Conservation (phyloP, 2,113 vertebrate species). For the Bothrops jararaca region DNA sequence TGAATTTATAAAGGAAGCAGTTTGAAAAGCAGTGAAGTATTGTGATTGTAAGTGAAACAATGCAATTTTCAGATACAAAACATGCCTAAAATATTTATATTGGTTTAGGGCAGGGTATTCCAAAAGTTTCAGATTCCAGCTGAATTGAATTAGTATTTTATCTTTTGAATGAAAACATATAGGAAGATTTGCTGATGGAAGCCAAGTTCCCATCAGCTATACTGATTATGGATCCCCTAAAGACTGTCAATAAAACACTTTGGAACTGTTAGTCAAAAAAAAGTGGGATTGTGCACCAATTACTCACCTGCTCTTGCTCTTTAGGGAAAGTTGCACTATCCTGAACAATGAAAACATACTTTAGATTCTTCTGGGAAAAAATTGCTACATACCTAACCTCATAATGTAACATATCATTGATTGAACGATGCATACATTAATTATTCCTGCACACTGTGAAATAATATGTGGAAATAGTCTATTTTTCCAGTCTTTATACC, state of each 20-base stretch:
- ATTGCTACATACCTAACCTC: background rate
- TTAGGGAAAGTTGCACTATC: background rate
- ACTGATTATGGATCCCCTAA: conserved; percentile 1
- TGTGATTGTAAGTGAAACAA: background rate
- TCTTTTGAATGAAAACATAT: conserved; percentile 22
- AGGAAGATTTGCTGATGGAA: conserved; percentile 9
- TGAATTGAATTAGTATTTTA: conserved; percentile 18
- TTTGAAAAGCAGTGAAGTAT: background rate
- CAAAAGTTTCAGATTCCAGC: conserved; percentile 14
- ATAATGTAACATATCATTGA: background rate
- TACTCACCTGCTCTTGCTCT: background rate
- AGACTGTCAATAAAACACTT: background rate
- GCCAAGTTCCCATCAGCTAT: conserved; percentile 9
- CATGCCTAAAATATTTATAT: background rate
- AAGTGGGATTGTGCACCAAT: background rate
- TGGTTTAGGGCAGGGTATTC: conserved; percentile 7
- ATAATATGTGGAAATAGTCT: no score
- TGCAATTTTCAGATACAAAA: conserved; percentile 5
- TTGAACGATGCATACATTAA: background rate
- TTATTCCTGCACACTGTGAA: background rate
- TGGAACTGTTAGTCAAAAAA: background rate
- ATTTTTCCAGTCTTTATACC: background rate
- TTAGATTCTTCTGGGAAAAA: background rate
- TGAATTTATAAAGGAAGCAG: background rate
- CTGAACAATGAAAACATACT: background rate